phyloP scores from a whole-genome alignment of 2,113 vertebrate genomes.

The Neogobius melanostomus region DNA sequence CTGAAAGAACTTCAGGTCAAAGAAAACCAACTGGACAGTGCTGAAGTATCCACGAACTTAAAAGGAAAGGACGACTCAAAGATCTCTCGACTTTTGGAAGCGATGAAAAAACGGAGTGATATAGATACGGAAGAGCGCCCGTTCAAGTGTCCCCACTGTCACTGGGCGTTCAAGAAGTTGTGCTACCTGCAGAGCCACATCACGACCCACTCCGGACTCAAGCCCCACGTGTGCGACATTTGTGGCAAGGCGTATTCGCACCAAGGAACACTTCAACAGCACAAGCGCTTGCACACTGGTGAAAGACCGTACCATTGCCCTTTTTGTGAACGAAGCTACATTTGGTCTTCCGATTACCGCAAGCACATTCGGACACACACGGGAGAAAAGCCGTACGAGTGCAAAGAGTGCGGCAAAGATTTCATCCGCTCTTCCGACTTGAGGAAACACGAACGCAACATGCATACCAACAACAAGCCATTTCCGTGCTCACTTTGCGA shows the following conservation, averaged over 20 bases:
- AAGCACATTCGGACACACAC: conserved; percentile 79
- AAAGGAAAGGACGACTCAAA: conserved; percentile 27
- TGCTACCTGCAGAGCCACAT: conserved; percentile 83
- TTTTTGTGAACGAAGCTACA: conserved; percentile 75
- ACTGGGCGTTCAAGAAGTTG: conserved; percentile 80
- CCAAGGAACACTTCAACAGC: conserved; percentile 78
- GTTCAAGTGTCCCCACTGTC: conserved; percentile 67
- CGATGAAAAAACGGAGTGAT: conserved; percentile 64
- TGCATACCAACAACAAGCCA: conserved; percentile 82
- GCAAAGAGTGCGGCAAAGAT: conserved; percentile 73
- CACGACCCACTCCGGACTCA: conserved; percentile 79
- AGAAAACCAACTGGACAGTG: conserved; percentile 14
- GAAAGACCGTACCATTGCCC: conserved; percentile 78
- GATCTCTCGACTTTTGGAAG: conserved; percentile 48
- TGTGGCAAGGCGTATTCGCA: conserved; percentile 78
- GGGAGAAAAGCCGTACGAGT: conserved; percentile 77
- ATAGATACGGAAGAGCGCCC: conserved; percentile 65
- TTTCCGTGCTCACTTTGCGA: conserved; percentile 80
- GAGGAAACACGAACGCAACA: conserved; percentile 80
- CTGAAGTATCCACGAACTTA: conserved; percentile 15
- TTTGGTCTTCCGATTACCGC: conserved; percentile 78
- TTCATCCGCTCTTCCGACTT: conserved; percentile 80
- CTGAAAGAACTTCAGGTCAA: conserved; percentile 34
- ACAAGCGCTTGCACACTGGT: conserved; percentile 77
- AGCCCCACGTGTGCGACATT: conserved; percentile 78